Evolutionary conservation across 2,888 invertebrate genomes (phyloP).

Genomic region (Drosophila merina): DNA sequence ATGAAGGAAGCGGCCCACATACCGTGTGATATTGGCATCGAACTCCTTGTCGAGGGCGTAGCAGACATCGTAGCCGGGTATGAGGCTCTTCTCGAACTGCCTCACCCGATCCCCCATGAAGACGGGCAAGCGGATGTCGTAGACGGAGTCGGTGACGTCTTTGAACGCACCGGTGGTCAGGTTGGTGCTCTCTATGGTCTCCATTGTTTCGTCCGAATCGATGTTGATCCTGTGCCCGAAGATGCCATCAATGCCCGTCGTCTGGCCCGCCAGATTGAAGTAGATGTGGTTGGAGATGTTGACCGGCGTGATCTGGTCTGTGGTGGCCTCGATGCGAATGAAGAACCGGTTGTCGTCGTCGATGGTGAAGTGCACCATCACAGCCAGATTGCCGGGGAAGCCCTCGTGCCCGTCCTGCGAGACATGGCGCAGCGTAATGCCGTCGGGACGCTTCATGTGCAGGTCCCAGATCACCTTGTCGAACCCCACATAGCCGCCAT

Average conservation of each 20-base stretch:
- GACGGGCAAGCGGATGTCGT: slow-evolving; percentile 89
- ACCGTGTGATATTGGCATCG: slow-evolving; percentile 80
- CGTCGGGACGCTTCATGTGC: slow-evolving; percentile 64
- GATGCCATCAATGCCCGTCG: slow-evolving; percentile 85
- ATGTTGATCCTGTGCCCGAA: slow-evolving; percentile 90
- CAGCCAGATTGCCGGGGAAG: slow-evolving; percentile 92
- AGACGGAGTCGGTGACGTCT: slow-evolving; percentile 88
- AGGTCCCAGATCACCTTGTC: slow-evolving; percentile 90
- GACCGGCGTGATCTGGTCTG: slow-evolving; percentile 91
- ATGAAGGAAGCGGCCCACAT: slow-evolving; percentile 89
- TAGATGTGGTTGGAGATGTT: slow-evolving; percentile 95
- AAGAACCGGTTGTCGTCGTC: slow-evolving; percentile 89
- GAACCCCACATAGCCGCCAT: slow-evolving; percentile 94
- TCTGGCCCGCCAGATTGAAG: slow-evolving; percentile 95
- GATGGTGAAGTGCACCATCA: slow-evolving; percentile 89
- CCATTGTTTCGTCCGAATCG: slow-evolving; percentile 91
- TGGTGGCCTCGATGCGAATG: slow-evolving; percentile 90
- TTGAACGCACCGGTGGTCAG: slow-evolving; percentile 90
- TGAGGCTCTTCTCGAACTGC: slow-evolving; percentile 86
- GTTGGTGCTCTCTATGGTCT: slow-evolving; percentile 86
- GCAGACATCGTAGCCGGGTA: slow-evolving; percentile 54
- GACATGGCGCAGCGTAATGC: slow-evolving; percentile 89
- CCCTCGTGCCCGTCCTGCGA: slow-evolving; percentile 93
- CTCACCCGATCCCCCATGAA: slow-evolving; percentile 88
- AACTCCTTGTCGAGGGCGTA: slow-evolving; percentile 61